phyloP scores from a whole-genome alignment of 2,888 invertebrate species.

The Nowickia ferox region DNA sequence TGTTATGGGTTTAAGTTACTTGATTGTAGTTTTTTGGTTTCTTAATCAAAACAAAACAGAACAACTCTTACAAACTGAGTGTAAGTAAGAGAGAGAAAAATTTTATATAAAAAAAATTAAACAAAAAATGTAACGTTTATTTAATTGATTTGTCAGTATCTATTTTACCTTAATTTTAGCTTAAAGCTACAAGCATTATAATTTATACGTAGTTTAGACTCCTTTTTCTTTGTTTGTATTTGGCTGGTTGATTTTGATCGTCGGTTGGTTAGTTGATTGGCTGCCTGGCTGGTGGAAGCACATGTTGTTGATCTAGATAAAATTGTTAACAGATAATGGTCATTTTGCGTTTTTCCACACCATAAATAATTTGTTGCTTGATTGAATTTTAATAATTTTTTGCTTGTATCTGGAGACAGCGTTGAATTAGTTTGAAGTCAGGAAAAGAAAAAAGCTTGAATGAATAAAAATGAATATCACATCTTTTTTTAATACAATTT shows the following conservation, averaged over 20 bases:
- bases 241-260: conserved; percentile 15
- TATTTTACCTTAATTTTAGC: conserved; percentile 67
- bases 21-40: conserved; percentile 62
- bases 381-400: conserved; percentile 67
- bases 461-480: not conserved
- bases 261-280: conserved; percentile 4
- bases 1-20: conserved; percentile 64
- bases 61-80: conserved; percentile 13
- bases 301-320: conserved; percentile 59
- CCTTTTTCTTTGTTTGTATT: conserved; percentile 18
- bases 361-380: conserved; percentile 61
- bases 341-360: conserved; percentile 61
- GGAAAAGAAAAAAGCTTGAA: not conserved
- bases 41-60: not conserved
- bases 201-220: conserved; percentile 64
- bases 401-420: not conserved
- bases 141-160: conserved; percentile 72
- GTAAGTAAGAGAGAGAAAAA: conserved; percentile 10
- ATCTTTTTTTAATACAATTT: conserved; percentile 11
- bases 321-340: conserved; percentile 60
- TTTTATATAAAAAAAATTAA: conserved; percentile 19
- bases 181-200: conserved; percentile 60
- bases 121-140: conserved; percentile 46
- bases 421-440: not conserved
- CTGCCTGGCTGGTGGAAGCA: conserved; percentile 3